Evolutionary conservation across 2,113 vertebrate species (phyloP), one percentile per base, ranked within the genome.

Genomic region (Ceratotherium simum): DNA sequence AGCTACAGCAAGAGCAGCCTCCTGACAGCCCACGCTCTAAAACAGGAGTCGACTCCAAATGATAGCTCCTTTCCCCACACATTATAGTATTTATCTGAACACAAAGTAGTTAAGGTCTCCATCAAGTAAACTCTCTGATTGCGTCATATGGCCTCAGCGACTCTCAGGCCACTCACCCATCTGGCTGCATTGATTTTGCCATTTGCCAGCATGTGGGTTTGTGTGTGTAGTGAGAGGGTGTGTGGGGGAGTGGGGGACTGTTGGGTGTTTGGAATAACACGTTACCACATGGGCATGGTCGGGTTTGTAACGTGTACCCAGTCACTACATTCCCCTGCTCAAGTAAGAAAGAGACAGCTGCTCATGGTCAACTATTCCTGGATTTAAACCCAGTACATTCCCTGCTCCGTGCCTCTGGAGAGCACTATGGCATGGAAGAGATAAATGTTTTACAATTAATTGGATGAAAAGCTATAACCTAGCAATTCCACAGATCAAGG

Each of bases 201-300:
- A 99, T 99, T 99, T 99, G 99, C 98, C 97, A 96, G 98, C 97
- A 94, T 93, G 94, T 90, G 96, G 79, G 91, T 95, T 46, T 97
- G 96, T 97, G 62, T 95, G 97, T 92, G 90, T 36, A 0, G 82
- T n/a, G 78, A 46, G 69, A 65, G 27, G 27, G 21, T 70, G 48
- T 29, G 8, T 36, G 73, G 51, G 75, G 76, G 64, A 54, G 83
- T 79, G 80, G 90, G 96, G 81, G 72, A 83, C 92, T 84, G 11
- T 33, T 17, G 95, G 97, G 98, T 98, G 98, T 98, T 97, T 95
- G 95, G 91, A 93, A 91, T 98, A 92, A 98, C 98, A 98, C 98
- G 46, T 96, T 95, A 94, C 97, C 98, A 98, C 99, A 97, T 97
- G 98, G 91, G 94, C 54, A 2, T 0, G 0, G 16, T 0, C 54